A percentile compares a stretch with the other conserved stretches of the same genome.
phyloP scores from a whole-genome alignment of 2,113 vertebrate species.

The Xenus cinereus region DNA sequence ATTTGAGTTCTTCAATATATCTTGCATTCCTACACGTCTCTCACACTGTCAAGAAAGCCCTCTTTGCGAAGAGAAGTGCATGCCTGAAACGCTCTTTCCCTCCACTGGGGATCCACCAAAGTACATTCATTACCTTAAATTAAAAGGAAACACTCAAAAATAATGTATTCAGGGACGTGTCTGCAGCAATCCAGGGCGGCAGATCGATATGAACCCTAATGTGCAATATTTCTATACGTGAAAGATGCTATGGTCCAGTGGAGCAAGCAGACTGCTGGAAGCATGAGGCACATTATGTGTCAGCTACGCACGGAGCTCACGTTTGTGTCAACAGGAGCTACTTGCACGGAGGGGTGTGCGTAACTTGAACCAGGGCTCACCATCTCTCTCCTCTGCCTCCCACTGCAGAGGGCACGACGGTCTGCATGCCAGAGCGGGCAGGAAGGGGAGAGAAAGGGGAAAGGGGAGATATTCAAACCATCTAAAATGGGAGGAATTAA shows the following conservation, averaged over 20 bases:
- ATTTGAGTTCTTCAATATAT: background rate
- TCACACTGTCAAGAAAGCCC: background rate
- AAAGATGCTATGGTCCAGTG: background rate
- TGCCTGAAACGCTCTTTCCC: background rate
- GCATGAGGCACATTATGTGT: too few species aligned
- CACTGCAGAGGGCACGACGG: background rate
- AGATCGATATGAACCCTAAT: background rate
- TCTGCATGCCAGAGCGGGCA: rapidly evolving
- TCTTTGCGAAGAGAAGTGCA: background rate
- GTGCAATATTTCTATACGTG: background rate
- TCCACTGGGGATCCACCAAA: background rate
- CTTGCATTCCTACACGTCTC: background rate
- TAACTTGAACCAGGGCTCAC: background rate
- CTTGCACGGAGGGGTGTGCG: rapidly evolving
- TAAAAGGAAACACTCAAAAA: constrained; percentile 2
- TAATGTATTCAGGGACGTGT: background rate
- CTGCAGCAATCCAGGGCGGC: background rate
- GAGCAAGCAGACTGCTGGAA: background rate
- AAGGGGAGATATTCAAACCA: background rate
- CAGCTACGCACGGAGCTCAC: background rate
- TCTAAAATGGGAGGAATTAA: background rate
- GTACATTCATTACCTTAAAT: background rate
- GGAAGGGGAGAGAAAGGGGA: background rate
- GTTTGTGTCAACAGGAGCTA: background rate
- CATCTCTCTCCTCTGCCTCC: background rate